Evolutionary conservation across 2,888 invertebrate species (phyloP).

Genomic region (Bimastos eiseni): DNA sequence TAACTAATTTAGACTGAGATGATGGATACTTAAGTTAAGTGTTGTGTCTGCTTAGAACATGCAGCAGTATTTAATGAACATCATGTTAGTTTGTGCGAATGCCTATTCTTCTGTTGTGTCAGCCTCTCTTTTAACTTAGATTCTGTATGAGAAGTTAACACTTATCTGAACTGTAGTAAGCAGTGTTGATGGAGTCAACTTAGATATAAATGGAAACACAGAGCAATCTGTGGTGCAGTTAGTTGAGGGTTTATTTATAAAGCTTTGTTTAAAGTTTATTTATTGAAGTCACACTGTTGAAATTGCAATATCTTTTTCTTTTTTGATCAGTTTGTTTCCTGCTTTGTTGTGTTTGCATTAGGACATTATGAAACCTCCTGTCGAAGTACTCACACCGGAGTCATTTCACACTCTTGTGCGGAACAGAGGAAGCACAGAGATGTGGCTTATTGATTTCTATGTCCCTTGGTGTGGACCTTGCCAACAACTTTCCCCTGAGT

Average conservation of each 20-base stretch:
- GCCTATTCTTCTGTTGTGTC: background rate
- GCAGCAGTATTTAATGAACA: background rate
- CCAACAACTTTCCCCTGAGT: slow-evolving; percentile 72
- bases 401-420: slow-evolving; percentile 67
- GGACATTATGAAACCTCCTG: slow-evolving; percentile 65
- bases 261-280: background rate
- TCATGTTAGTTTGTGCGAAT: background rate
- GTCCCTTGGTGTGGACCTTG: slow-evolving; percentile 79
- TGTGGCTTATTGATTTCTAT: slow-evolving; percentile 75
- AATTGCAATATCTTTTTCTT: background rate
- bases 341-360: slow-evolving; percentile 45
- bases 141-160: background rate
- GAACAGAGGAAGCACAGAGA: slow-evolving; percentile 65
- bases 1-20: background rate
- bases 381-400: slow-evolving; percentile 67
- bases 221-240: background rate
- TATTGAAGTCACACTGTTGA: background rate
- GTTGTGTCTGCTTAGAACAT: background rate
- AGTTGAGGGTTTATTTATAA: background rate
- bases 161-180: background rate
- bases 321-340: background rate
- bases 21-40: background rate
- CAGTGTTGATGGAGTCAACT: background rate
- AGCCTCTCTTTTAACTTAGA: background rate
- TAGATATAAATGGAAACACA: background rate